These are phyloP conservation scores for Acrocephalus arundinaceus DNA, from an alignment of 2,113 vertebrate genomes.

Conservation along the genomic window DNA sequence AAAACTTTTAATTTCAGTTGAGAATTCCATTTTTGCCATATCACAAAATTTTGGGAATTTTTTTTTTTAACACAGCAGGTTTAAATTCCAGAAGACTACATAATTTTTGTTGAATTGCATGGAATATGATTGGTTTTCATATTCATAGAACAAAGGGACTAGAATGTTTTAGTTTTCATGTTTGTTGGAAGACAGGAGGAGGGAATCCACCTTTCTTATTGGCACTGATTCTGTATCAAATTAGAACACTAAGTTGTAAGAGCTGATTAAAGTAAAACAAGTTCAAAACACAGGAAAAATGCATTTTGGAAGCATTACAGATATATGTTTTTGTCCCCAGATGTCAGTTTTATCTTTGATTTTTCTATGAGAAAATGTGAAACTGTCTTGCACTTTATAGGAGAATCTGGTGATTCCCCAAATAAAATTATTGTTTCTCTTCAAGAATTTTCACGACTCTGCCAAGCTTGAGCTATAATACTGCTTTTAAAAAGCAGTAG, in stretches of 20 bases:
- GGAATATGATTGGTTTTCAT: neutral
- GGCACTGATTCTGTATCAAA: neutral
- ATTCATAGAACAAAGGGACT: neutral
- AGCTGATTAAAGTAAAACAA: neutral
- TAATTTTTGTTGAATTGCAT: neutral
- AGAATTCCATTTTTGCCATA: neutral
- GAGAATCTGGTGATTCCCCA: neutral
- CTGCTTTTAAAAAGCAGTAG: neutral
- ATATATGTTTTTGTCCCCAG: neutral
- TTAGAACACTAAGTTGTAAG: neutral
- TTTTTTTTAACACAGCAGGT: neutral
- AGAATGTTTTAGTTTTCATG: neutral
- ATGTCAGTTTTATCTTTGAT: neutral
- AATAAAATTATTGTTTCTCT: neutral
- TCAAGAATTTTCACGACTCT: neutral
- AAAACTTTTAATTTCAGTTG: neutral
- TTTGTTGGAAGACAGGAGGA: neutral
- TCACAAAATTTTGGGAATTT: neutral
- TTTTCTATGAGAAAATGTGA: neutral
- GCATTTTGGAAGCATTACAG: neutral
- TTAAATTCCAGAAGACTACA: neutral
- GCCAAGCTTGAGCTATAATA: neutral
- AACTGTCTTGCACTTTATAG: neutral
- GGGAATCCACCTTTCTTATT: neutral
- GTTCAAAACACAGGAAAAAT: neutral